Conservation (phyloP, 2,113 vertebrate species). For the Cottus gobio region DNA sequence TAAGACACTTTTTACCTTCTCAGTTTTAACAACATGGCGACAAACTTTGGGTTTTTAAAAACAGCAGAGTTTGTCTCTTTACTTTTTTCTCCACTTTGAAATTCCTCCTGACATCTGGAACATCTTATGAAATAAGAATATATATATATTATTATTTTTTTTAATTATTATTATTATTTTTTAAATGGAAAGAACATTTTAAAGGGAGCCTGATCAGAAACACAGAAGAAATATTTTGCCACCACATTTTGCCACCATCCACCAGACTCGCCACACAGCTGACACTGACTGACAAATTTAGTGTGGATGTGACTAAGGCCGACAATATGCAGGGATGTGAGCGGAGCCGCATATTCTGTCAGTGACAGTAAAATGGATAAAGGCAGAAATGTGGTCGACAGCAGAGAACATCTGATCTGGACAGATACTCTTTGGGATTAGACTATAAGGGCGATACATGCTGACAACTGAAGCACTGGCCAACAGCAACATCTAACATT, state of each 20-base stretch:
- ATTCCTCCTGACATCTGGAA: neutral
- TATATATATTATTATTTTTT: too few relatives aligned
- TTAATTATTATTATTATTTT: too few relatives aligned
- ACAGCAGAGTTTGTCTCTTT: neutral
- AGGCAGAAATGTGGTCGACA: neutral
- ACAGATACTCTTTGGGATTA: neutral
- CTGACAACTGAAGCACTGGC: neutral
- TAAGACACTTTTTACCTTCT: neutral
- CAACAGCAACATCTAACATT: too few relatives aligned
- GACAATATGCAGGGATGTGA: constrained; percentile 25
- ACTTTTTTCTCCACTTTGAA: neutral
- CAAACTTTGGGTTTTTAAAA: neutral
- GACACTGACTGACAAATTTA: constrained; percentile 8
- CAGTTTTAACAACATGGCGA: neutral
- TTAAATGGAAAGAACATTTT: neutral
- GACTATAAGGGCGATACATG: neutral
- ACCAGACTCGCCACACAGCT: constrained; percentile 9
- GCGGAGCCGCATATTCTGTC: neutral
- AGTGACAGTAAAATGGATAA: constrained; percentile 2
- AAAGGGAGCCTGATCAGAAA: neutral
- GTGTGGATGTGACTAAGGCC: constrained; percentile 21
- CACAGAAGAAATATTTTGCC: neutral
- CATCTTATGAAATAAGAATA: neutral
- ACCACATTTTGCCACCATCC: neutral
- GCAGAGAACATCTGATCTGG: neutral